These are phyloP conservation scores for Pseudomyrmex flavicornis DNA, from an alignment of 1,140 invertebrate genomes.

Conservation along the genomic window DNA sequence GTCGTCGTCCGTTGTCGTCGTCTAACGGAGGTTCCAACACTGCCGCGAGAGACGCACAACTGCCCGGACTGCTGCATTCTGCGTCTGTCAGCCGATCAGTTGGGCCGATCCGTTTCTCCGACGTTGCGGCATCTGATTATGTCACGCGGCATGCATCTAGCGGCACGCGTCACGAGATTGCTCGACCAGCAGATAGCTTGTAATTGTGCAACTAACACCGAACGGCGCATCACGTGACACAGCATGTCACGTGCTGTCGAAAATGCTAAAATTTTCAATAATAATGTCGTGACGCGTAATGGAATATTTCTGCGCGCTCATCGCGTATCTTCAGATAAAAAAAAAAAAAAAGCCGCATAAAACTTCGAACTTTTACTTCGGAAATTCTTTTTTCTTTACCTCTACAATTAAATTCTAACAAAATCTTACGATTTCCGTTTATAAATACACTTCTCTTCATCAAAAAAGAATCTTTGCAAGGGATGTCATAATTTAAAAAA, in stretches of 20 bases:
- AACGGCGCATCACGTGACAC: not conserved
- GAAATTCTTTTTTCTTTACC: no score
- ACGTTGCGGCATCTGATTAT: conserved; percentile 56
- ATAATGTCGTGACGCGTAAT: not conserved
- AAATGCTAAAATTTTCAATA: not conserved
- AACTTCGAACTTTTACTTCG: no score
- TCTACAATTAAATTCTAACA: no score
- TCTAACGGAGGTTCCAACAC: conserved; percentile 60
- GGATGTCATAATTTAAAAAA: no score
- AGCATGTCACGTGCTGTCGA: not conserved
- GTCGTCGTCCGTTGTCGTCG: conserved; percentile 3
- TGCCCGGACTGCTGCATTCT: not conserved
- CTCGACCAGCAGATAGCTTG: conserved; percentile 1
- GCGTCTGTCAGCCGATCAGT: not conserved
- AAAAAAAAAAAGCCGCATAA: no score
- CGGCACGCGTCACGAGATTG: conserved; percentile 12
- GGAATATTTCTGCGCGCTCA: no score
- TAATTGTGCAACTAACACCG: conserved; percentile 21
- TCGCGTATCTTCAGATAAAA: no score
- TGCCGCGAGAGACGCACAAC: conserved; percentile 15
- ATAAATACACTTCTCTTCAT: no score
- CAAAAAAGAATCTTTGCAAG: no score
- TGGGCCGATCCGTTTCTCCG: conserved; percentile 11
- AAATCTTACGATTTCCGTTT: no score
- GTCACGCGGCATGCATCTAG: conserved; percentile 49